Percentiles rank a stretch among this genome's conserved stretches.
These are phyloP conservation scores for Scaptomyza reducta DNA, from an alignment of 2,888 invertebrate species.

Conservation along the genomic window DNA sequence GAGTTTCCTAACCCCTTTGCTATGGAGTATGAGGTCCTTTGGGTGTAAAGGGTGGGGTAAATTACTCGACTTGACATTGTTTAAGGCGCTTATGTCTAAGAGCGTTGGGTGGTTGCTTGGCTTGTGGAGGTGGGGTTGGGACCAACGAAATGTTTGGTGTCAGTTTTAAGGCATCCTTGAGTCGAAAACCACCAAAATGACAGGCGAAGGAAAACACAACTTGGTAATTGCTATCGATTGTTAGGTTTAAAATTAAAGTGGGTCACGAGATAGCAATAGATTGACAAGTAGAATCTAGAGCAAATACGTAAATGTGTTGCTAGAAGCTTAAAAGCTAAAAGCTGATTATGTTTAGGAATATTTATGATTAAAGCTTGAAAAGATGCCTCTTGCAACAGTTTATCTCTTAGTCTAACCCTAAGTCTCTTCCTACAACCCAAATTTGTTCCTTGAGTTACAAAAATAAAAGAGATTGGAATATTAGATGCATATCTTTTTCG, in stretches of 20 bases:
- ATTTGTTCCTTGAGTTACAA: constrained; percentile 1
- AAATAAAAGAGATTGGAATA: background rate
- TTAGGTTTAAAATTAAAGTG: background rate
- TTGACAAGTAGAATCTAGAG: background rate
- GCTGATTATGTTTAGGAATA: too few species aligned
- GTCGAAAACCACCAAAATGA: constrained; percentile 26
- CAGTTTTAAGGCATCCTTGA: constrained; percentile 7
- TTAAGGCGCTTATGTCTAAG: constrained; percentile 46
- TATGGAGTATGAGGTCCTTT: background rate
- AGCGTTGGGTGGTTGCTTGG: constrained; percentile 31
- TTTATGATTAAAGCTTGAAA: too few species aligned
- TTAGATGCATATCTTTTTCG: constrained; percentile 24
- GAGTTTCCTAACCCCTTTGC: constrained; percentile 63
- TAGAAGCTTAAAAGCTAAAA: too few species aligned
- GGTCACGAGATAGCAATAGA: background rate
- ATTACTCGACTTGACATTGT: constrained; percentile 42
- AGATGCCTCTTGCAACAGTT: background rate
- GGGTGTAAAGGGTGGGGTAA: constrained; percentile 39
- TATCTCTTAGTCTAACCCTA: background rate
- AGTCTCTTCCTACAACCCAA: background rate
- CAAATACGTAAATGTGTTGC: too few species aligned
- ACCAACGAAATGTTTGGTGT: constrained; percentile 17
- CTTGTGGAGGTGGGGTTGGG: constrained; percentile 9
- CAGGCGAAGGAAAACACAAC: constrained; percentile 8
- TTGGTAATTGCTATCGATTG: constrained; percentile 34